Conservation (phyloP, 30 jellyfish, hydroid and myxozoan genomes). For the Chironex yamaguchii region DNA sequence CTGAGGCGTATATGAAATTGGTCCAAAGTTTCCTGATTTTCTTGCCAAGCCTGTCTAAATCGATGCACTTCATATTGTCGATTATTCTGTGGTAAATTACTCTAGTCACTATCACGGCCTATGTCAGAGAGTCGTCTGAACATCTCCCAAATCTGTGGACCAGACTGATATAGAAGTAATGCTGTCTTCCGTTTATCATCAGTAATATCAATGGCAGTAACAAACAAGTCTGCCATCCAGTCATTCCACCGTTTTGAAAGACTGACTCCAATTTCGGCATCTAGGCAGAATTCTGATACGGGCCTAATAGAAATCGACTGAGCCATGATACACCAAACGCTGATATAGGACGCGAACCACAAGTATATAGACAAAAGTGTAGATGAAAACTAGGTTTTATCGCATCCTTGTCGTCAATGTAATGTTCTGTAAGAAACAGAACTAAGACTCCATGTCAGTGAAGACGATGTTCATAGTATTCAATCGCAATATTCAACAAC, state of each 20-base stretch:
- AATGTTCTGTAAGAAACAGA: no score
- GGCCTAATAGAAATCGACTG: constrained; percentile 23
- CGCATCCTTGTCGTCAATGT: no score
- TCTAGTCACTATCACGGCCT: constrained; percentile 7
- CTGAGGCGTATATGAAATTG: constrained; percentile 25
- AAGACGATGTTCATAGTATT: no score
- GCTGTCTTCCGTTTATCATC: constrained; percentile 14
- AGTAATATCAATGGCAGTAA: constrained; percentile 13
- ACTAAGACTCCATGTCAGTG: no score
- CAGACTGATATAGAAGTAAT: constrained; percentile 23
- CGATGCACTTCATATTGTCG: constrained; percentile 29
- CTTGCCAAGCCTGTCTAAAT: constrained; percentile 34
- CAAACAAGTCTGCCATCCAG: constrained; percentile 25
- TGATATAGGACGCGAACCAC: no score
- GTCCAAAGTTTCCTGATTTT: constrained; percentile 20
- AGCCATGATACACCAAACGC: no score
- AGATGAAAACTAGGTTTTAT: no score
- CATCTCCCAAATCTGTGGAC: constrained; percentile 33
- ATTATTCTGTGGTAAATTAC: constrained; percentile 11
- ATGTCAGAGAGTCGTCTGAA: constrained; percentile 17
- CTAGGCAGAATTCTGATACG: constrained; percentile 40
- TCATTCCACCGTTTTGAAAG: constrained; percentile 13
- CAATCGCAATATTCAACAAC: no score
- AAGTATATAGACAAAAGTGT: no score
- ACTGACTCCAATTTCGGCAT: constrained; percentile 43